Conservation (phyloP, 1,140 invertebrate genomes). For the Dreissena polymorpha region DNA sequence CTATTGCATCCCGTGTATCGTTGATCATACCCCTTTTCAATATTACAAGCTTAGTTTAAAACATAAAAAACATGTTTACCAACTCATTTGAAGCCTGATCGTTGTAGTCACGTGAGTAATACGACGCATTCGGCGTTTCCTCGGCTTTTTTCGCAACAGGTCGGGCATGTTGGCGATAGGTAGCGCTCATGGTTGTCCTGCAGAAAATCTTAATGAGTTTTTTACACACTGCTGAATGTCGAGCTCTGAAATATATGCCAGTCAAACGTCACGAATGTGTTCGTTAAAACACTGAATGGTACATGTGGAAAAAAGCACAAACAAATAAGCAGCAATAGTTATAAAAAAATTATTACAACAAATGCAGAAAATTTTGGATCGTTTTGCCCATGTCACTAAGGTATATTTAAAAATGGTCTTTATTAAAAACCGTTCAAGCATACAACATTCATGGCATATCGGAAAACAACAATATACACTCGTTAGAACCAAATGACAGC, state of each 20-base stretch:
- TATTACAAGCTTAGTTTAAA: too few species aligned
- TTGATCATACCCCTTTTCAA: too few species aligned
- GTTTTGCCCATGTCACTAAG: too few species aligned
- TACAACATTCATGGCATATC: conserved; percentile 89
- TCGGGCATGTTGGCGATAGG: conserved; percentile 88
- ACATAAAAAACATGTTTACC: conserved; percentile 56
- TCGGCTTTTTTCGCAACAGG: conserved; percentile 54
- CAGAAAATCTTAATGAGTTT: conserved; percentile 94
- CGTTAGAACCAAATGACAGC: conserved; percentile 95
- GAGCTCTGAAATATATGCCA: conserved; percentile 85
- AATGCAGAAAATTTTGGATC: too few species aligned
- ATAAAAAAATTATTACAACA: too few species aligned
- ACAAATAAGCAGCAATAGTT: too few species aligned
- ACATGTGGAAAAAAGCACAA: too few species aligned
- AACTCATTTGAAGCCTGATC: conserved; percentile 73
- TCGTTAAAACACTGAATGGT: too few species aligned
- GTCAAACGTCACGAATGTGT: background rate
- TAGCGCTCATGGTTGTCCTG: conserved; percentile 92
- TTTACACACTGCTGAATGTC: conserved; percentile 93
- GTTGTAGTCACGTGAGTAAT: conserved; percentile 77
- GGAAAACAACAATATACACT: conserved; percentile 97
- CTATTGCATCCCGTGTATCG: too few species aligned
- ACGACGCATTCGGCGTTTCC: conserved; percentile 70
- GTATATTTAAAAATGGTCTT: too few species aligned
- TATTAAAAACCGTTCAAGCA: background rate